A percentile compares a stretch with the other conserved stretches of the same genome.
phyloP scores from a whole-genome alignment of 2,797 vertebrate species.

The Lophius americanus region DNA sequence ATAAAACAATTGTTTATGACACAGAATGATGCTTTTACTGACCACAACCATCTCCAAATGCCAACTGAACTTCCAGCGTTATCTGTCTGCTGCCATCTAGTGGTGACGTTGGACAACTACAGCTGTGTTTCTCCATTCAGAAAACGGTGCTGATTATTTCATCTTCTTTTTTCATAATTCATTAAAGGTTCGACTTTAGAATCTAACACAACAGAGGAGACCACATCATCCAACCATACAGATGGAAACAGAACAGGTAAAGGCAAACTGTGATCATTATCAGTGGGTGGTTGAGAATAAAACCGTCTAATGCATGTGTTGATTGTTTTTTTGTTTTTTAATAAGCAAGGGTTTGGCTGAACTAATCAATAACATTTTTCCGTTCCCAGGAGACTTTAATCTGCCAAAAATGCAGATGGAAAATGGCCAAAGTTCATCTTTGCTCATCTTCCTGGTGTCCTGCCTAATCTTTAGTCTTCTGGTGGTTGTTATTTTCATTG shows the following conservation, averaged over 20 bases:
- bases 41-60: too few species aligned
- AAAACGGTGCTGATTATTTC: too few species aligned
- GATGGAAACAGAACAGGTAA: slow-evolving; percentile 56
- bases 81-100: slow-evolving; percentile 46
- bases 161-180: neutral
- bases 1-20: too few species aligned
- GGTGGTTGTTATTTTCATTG: slow-evolving; percentile 86
- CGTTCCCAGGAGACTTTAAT: slow-evolving; percentile 24
- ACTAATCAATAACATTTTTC: slow-evolving; percentile 9
- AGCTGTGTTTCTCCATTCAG: neutral
- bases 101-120: slow-evolving; percentile 21
- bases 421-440: slow-evolving; percentile 39
- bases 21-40: too few species aligned
- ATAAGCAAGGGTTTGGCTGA: neutral
- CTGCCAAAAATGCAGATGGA: neutral
- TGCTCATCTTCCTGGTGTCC: slow-evolving; percentile 86
- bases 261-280: neutral
- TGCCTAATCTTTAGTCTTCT: slow-evolving; percentile 84
- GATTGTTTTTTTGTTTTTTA: neutral
- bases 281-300: neutral
- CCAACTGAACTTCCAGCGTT: too few species aligned
- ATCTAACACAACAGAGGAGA: slow-evolving; percentile 24
- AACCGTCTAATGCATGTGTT: neutral
- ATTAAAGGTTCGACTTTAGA: slow-evolving; percentile 34
- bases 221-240: slow-evolving; percentile 24